A percentile compares a stretch with the other conserved stretches of the same genome.
Evolutionary conservation across 2,797 vertebrate species (phyloP).

Genomic region (Mallotus villosus): DNA sequence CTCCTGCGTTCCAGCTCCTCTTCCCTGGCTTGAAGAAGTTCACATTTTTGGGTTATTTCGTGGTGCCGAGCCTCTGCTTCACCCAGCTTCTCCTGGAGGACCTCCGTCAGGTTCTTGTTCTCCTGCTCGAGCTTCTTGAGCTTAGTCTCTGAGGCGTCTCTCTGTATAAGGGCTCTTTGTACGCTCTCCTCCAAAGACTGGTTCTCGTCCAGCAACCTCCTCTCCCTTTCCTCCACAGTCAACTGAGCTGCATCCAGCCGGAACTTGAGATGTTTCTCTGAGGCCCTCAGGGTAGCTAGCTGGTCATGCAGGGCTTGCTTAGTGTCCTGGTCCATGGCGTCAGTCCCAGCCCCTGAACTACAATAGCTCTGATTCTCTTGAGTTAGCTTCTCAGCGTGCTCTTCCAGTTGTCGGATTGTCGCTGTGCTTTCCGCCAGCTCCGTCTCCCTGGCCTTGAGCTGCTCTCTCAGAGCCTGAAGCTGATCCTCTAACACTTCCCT

Average conservation of each 20-base stretch:
- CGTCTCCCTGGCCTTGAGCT: slow-evolving; percentile 73
- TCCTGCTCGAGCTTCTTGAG: slow-evolving; percentile 70
- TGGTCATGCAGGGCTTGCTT: slow-evolving; percentile 67
- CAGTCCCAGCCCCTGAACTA: slow-evolving; percentile 61
- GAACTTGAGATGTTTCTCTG: slow-evolving; percentile 74
- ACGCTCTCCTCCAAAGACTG: slow-evolving; percentile 74
- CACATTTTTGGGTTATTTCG: slow-evolving; percentile 62
- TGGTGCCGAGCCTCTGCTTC: slow-evolving; percentile 64
- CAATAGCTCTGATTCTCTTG: slow-evolving; percentile 48
- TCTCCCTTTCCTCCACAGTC: slow-evolving; percentile 74
- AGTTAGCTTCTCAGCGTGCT: slow-evolving; percentile 72
- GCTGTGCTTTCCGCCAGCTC: slow-evolving; percentile 74
- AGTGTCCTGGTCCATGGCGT: slow-evolving; percentile 49
- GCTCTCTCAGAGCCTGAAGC: slow-evolving; percentile 58
- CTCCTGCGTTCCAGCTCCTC: slow-evolving; percentile 64
- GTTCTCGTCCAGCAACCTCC: slow-evolving; percentile 74
- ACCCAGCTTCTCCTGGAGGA: slow-evolving; percentile 69
- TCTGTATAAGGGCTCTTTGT: slow-evolving; percentile 70
- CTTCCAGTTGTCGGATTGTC: slow-evolving; percentile 77
- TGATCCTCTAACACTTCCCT: background rate
- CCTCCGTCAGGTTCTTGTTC: slow-evolving; percentile 70
- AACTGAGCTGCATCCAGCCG: slow-evolving; percentile 63
- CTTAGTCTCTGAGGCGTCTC: slow-evolving; percentile 67
- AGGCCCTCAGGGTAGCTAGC: slow-evolving; percentile 68
- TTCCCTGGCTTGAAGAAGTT: slow-evolving; percentile 64